Conservation (phyloP, 2,888 invertebrate genomes). For the Callosobruchus maculatus region DNA sequence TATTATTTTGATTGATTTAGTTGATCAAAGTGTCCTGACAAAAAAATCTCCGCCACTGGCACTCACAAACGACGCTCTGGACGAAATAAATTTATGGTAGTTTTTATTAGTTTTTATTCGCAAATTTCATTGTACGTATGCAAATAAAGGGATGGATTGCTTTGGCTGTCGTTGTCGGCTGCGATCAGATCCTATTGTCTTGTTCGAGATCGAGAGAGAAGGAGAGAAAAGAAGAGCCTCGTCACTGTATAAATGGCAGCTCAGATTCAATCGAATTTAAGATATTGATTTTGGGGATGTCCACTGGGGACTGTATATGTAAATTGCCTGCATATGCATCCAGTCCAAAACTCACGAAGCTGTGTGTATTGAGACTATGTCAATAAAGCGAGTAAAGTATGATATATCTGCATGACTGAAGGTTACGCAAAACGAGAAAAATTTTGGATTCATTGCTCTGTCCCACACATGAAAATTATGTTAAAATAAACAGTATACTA, state of each 20-base stretch:
- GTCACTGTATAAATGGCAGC: background rate
- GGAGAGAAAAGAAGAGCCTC: background rate
- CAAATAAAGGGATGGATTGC: slow-evolving; percentile 43
- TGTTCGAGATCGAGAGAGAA: background rate
- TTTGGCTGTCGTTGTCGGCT: slow-evolving; percentile 21
- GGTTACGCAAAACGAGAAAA: no score
- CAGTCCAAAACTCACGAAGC: background rate
- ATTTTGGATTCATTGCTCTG: no score
- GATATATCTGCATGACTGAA: no score
- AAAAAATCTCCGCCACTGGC: background rate
- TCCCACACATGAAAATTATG: no score
- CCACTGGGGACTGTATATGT: background rate
- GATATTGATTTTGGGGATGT: background rate
- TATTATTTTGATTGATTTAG: no score
- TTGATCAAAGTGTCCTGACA: background rate
- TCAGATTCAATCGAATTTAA: background rate
- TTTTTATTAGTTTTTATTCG: slow-evolving; percentile 46
- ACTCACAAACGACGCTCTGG: slow-evolving; percentile 2
- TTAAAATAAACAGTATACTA: no score
- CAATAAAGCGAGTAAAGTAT: no score
- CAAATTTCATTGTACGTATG: slow-evolving; percentile 47
- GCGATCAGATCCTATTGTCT: slow-evolving; percentile 36
- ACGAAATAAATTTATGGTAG: slow-evolving; percentile 38
- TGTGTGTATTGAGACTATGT: background rate
- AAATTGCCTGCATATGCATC: background rate